phyloP scores from a whole-genome alignment of 2,797 vertebrate genomes.

The Semaprochilodus insignis region DNA sequence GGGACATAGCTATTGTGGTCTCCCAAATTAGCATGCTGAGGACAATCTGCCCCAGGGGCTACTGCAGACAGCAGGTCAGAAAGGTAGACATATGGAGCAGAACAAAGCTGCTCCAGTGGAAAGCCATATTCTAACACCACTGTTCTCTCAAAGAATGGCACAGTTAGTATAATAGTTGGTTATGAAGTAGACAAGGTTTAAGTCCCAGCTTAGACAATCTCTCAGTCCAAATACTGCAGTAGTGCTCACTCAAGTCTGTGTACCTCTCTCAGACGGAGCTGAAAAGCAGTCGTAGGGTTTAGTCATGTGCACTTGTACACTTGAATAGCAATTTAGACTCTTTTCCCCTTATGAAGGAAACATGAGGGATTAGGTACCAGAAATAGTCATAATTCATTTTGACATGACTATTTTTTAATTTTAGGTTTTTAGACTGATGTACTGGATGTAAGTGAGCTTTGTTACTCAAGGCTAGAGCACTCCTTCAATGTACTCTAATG shows the following conservation, averaged over 20 bases:
- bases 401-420: too few relatives aligned
- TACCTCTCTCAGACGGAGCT: background rate
- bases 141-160: background rate
- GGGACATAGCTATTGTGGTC: too few relatives aligned
- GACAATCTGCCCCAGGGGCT: background rate
- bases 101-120: background rate
- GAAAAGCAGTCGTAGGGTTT: background rate
- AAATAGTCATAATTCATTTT: too few relatives aligned
- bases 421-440: too few relatives aligned
- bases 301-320: too few relatives aligned
- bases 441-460: too few relatives aligned
- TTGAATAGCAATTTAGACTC: too few relatives aligned
- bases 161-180: background rate
- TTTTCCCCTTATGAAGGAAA: too few relatives aligned
- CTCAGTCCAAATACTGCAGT: background rate
- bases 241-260: background rate
- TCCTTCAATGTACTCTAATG: too few relatives aligned
- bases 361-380: too few relatives aligned
- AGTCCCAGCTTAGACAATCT: background rate
- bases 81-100: background rate
- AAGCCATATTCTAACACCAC: background rate
- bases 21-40: background rate
- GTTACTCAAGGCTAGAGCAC: too few relatives aligned
- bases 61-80: background rate
- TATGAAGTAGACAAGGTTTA: background rate